Conservation (phyloP, 2,113 vertebrate genomes). For the Spea multiplicata region DNA sequence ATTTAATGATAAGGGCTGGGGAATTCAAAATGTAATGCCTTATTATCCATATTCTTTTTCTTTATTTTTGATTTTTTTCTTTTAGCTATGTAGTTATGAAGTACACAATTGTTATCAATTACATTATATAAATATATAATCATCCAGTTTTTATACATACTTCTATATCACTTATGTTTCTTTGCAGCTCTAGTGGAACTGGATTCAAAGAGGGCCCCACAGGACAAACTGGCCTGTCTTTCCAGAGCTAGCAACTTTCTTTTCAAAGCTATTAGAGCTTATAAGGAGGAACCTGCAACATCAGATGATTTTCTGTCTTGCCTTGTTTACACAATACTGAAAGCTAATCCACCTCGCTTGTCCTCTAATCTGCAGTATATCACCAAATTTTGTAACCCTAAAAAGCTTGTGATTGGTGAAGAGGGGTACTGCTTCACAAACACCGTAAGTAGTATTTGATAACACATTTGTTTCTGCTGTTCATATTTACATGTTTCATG, state of each 20-base stretch:
- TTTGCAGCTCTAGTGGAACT: constrained; percentile 71
- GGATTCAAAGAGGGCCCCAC: constrained; percentile 74
- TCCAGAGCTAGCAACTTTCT: constrained; percentile 69
- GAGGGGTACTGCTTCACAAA: constrained; percentile 77
- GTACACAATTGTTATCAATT: too few species aligned
- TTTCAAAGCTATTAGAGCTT: constrained; percentile 65
- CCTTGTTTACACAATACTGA: constrained; percentile 70
- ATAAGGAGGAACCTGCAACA: constrained; percentile 67
- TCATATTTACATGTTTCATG: too few species aligned
- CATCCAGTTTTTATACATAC: too few species aligned
- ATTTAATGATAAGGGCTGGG: too few species aligned
- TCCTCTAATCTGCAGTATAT: constrained; percentile 76
- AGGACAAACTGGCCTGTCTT: constrained; percentile 72
- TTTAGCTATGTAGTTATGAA: too few species aligned
- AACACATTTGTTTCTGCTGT: too few species aligned
- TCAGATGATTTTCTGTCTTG: constrained; percentile 74
- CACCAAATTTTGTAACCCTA: constrained; percentile 73
- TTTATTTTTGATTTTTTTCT: too few species aligned
- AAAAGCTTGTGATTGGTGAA: constrained; percentile 73
- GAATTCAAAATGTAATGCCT: too few species aligned
- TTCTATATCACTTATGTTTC: background rate
- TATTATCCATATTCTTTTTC: too few species aligned
- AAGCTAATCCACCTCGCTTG: constrained; percentile 72
- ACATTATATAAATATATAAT: too few species aligned
- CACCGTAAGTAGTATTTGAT: constrained; percentile 58